phyloP scores from a whole-genome alignment of 1,140 invertebrate species.

The Pogonognathellus flavescens region DNA sequence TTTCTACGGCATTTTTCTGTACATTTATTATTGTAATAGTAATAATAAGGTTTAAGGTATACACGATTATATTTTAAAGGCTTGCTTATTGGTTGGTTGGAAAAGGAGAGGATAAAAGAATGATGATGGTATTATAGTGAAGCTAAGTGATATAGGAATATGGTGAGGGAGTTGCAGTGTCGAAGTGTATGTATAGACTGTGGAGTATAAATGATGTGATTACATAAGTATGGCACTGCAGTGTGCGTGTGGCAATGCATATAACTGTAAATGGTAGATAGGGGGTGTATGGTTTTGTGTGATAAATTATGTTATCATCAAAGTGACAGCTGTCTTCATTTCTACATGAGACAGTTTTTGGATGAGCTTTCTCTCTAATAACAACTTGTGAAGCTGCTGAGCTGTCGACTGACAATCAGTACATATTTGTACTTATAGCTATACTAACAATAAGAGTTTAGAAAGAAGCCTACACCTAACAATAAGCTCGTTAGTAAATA shows the following conservation, averaged over 20 bases:
- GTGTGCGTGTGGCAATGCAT: not conserved
- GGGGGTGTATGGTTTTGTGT: conserved; percentile 39
- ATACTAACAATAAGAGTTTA: conserved; percentile 22
- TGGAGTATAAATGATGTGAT: not conserved
- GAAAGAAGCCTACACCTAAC: conserved; percentile 1
- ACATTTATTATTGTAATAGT: no score
- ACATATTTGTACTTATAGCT: conserved; percentile 28
- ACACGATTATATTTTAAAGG: not conserved
- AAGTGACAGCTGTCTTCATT: conserved; percentile 57
- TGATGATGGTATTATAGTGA: not conserved
- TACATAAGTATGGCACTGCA: not conserved
- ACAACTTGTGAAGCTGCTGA: conserved; percentile 43
- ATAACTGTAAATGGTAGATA: conserved; percentile 6
- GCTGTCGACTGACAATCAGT: conserved; percentile 51
- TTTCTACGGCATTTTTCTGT: no score
- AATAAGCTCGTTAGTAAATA: conserved; percentile 33
- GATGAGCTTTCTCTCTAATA: conserved; percentile 44
- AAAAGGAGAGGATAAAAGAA: no score
- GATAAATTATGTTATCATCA: conserved; percentile 60
- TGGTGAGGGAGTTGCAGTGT: not conserved
- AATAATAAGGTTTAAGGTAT: no score
- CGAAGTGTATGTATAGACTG: not conserved
- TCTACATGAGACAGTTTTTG: conserved; percentile 34
- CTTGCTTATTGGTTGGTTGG: no score
- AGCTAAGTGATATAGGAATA: not conserved